Evolutionary conservation across 2,888 invertebrate genomes (phyloP).

Genomic region (Thalpophila matura): DNA sequence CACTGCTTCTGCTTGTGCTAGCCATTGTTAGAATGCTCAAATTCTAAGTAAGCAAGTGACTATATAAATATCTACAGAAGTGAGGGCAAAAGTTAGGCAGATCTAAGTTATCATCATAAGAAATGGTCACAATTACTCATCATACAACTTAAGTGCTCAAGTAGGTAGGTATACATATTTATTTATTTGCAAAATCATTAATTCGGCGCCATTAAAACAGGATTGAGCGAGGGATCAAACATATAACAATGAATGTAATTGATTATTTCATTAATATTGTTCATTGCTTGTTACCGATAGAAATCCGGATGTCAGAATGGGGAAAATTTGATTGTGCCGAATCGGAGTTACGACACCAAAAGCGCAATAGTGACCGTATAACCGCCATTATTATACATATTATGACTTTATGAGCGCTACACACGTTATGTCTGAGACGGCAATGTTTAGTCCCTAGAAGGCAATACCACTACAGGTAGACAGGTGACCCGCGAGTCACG

Average conservation of each 20-base stretch:
- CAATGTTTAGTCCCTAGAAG: no score
- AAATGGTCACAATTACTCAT: background rate
- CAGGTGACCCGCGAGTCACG: background rate
- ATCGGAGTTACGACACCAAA: conserved; percentile 8
- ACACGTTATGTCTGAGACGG: no score
- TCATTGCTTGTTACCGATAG: conserved; percentile 13
- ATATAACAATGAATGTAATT: no score
- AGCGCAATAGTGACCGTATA: background rate
- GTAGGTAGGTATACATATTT: no score
- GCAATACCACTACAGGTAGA: no score
- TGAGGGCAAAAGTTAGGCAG: background rate
- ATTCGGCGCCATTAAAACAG: background rate
- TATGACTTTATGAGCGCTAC: no score
- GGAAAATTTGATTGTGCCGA: background rate
- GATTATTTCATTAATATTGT: no score
- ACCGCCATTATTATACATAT: no score
- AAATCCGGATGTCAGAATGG: conserved; percentile 38
- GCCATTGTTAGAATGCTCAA: background rate
- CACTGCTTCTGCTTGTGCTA: no score
- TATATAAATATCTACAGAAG: no score
- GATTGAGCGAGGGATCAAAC: conserved; percentile 4
- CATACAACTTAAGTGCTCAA: background rate
- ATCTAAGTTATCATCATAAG: background rate
- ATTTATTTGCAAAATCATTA: no score
- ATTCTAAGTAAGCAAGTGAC: background rate